Conservation (phyloP, 2,113 vertebrate genomes). For the Indri indri region DNA sequence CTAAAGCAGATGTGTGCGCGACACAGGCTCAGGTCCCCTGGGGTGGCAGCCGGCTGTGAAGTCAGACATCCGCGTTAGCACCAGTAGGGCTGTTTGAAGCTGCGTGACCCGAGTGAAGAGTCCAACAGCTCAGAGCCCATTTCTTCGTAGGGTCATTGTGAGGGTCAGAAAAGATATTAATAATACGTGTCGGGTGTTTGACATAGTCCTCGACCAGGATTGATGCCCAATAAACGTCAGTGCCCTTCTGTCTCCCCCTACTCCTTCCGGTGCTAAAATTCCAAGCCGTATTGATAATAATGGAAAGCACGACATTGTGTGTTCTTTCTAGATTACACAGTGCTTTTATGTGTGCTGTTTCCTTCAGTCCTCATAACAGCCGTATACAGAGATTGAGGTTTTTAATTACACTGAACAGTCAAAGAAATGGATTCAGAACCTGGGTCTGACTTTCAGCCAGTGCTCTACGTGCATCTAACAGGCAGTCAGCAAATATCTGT, state of each 20-base stretch:
- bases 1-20: accelerated
- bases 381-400: not conserved
- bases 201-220: not conserved
- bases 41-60: not conserved
- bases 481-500: not conserved
- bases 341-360: not conserved
- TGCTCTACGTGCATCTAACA: not conserved
- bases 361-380: not conserved
- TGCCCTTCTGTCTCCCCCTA: not conserved
- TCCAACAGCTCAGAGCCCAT: not conserved
- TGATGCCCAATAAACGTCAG: not conserved
- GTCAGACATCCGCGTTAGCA: not conserved
- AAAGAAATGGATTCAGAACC: not conserved
- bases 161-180: not conserved
- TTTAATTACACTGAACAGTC: not conserved
- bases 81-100: not conserved
- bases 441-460: not conserved
- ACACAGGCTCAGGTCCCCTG: not conserved
- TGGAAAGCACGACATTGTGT: not conserved
- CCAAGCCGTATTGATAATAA: not conserved
- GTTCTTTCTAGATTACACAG: not conserved
- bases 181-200: not conserved
- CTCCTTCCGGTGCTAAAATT: not conserved
- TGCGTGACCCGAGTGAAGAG: not conserved
- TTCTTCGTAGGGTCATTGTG: not conserved